Evolutionary conservation across 2,113 vertebrate genomes (phyloP).

Genomic region (Pica pica): DNA sequence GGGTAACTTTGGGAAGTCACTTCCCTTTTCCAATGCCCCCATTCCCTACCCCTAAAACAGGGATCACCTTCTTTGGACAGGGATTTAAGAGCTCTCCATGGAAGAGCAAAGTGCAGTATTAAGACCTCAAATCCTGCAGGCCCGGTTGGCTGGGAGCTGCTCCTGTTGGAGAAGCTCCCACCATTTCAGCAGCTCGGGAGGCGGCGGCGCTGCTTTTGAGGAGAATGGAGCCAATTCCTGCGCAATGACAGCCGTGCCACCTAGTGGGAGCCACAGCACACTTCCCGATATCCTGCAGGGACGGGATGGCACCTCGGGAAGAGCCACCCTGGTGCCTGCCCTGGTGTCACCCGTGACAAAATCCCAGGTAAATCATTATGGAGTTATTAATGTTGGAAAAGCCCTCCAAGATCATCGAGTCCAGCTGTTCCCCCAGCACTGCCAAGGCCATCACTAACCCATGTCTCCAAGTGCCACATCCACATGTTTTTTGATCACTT

Average conservation of each 20-base stretch:
- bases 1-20: neutral
- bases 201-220: neutral
- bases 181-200: neutral
- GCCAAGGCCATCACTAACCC: neutral
- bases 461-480: neutral
- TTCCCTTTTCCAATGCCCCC: rapidly evolving
- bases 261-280: neutral
- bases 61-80: neutral
- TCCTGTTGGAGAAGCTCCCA: neutral
- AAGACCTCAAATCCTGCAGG: neutral
- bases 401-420: rapidly evolving
- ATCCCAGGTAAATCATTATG: neutral
- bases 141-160: rapidly evolving
- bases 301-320: neutral
- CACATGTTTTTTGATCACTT: too few relatives aligned
- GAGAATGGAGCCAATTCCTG: neutral
- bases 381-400: neutral
- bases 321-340: neutral
- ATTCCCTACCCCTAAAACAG: neutral
- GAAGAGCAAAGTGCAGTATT: neutral
- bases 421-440: rapidly evolving
- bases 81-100: neutral
- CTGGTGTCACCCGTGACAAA: neutral
- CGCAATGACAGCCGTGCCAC: constrained; percentile 14
- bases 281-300: neutral